Evolutionary conservation across 1,140 invertebrate genomes (phyloP).

Genomic region (Atta texana): DNA sequence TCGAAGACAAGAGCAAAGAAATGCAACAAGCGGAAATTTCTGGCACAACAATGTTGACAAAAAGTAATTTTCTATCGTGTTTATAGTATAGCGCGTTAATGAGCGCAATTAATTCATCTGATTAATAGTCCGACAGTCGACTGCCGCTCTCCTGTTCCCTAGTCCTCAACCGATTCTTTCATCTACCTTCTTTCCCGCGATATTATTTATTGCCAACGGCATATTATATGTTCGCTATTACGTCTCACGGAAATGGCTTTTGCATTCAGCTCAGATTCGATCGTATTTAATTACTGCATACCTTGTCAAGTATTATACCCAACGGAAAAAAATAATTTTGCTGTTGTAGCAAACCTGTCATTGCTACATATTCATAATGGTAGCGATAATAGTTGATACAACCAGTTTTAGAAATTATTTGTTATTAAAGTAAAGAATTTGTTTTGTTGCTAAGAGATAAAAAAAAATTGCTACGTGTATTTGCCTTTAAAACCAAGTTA

Average conservation of each 20-base stretch:
- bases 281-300: slow-evolving; percentile 78
- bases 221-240: slow-evolving; percentile 72
- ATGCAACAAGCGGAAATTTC: slow-evolving; percentile 33
- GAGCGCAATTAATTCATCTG: slow-evolving; percentile 75
- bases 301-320: slow-evolving; percentile 52
- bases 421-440: no score
- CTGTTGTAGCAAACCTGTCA: no score
- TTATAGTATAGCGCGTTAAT: slow-evolving; percentile 70
- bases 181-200: slow-evolving; percentile 38
- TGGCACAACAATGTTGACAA: slow-evolving; percentile 23
- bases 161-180: not conserved
- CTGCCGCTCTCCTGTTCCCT: slow-evolving; percentile 2
- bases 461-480: no score
- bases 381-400: no score
- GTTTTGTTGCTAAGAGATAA: no score
- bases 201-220: slow-evolving; percentile 75
- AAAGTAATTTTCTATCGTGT: slow-evolving; percentile 31
- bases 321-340: no score
- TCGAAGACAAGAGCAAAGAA: not conserved
- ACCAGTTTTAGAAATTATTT: no score
- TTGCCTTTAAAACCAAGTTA: no score
- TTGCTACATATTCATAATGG: no score
- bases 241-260: slow-evolving; percentile 63
- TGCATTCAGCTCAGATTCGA: slow-evolving; percentile 70
- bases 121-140: slow-evolving; percentile 74